Base-by-base conservation (phyloP, 2,888 invertebrate species). In the Sesamia inferens region DNA sequence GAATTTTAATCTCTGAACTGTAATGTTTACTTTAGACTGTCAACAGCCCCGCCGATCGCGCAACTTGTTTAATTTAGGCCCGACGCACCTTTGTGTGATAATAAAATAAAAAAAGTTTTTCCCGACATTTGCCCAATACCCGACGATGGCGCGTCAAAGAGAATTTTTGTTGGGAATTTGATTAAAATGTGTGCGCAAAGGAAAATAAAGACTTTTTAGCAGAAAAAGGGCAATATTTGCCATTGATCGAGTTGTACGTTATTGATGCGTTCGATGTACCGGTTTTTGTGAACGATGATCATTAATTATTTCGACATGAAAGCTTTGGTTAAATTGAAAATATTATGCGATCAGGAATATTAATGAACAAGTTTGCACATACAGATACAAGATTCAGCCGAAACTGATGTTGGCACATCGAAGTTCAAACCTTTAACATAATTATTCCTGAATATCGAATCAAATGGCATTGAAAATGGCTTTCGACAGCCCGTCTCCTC, bases 381-480 rank as follows among this genome's bases (percentile, higher is more conserved):
- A 58, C 24, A 66, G 2, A 54, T 14, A 71, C 51, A 69, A 31
- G 57, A 62, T 19, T 71, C 44, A 70, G 48, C 62, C 39, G 55
- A 16, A 72, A 78, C 58, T 62, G 68, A 73, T 64, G 66, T 82
- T 77, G 58, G 47, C 76, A 71, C 78, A 85, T 84, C 67, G 79
- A 86, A 87, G 85, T 87, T 85, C 85, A 85, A 85, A 85, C 84
- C 84, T 74, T 86, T 88, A 88, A 83, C 73, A 74, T 78, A 88
- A 89, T 88, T 87, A 89, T 88, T 86, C 81, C 86, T 78, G 86
- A 91, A 92, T 89, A 87, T 89, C 87, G 90, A 92, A 92, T 92
- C 92, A 92, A 92, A 91, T 89, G 83, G 91, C 90, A 90, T 92
- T 90, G 88, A 87, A 87, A 92, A 92, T 92, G 89, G 92, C 92